Evolutionary conservation across 2,797 vertebrate species (phyloP).

Genomic region (Gallinago solitaria): DNA sequence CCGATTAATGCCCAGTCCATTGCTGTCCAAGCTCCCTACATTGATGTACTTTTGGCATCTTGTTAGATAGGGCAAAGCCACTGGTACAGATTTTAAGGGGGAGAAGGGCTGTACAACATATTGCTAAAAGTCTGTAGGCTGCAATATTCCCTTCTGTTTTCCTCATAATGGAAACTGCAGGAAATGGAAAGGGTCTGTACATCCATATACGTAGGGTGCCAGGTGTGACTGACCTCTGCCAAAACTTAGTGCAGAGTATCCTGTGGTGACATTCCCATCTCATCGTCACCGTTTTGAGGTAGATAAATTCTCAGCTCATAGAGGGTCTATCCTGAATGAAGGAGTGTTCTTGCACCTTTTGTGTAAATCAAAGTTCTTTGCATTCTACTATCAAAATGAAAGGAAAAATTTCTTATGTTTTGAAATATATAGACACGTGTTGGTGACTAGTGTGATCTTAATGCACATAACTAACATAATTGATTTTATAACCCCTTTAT

Average conservation of each 20-base stretch:
- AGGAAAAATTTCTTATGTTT: not conserved
- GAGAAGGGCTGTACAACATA: fast-evolving
- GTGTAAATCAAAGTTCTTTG: not conserved
- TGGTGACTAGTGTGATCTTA: not conserved
- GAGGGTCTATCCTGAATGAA: not conserved
- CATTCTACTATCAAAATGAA: not conserved
- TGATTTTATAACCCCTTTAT: not conserved
- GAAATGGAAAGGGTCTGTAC: not conserved
- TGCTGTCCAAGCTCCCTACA: not conserved
- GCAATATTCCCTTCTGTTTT: not conserved
- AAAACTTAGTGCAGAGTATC: not conserved
- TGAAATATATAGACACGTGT: not conserved
- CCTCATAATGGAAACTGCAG: not conserved
- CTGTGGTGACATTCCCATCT: fast-evolving
- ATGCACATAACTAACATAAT: not conserved
- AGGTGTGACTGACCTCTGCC: not conserved
- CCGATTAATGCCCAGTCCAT: not conserved
- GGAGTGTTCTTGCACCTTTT: not conserved
- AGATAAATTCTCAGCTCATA: not conserved
- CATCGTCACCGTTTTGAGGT: not conserved
- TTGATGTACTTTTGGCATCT: not conserved
- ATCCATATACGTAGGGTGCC: fast-evolving
- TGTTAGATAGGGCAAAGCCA: not conserved
- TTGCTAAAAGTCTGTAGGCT: not conserved
- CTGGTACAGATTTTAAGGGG: not conserved